phyloP scores from a whole-genome alignment of 2,113 vertebrate genomes.

The Sitta europaea region DNA sequence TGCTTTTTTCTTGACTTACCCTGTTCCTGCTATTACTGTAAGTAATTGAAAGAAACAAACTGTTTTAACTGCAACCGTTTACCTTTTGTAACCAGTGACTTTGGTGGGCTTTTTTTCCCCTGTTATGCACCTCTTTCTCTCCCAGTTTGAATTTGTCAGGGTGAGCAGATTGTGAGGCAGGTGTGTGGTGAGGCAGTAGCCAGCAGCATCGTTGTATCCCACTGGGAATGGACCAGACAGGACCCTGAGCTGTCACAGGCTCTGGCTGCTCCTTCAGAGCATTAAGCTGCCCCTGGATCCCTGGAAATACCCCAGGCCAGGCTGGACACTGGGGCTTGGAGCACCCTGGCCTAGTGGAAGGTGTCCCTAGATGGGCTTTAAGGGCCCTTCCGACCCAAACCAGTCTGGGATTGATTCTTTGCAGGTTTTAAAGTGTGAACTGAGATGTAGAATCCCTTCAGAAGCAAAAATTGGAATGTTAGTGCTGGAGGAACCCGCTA shows the following conservation, averaged over 20 bases:
- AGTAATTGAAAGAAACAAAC: constrained; percentile 37
- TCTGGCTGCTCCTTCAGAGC: neutral
- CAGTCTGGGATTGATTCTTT: neutral
- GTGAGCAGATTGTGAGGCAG: neutral
- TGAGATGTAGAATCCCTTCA: neutral
- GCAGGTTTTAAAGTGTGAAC: neutral
- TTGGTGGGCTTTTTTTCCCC: neutral
- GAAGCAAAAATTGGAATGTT: neutral
- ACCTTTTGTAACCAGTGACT: neutral
- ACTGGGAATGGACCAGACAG: neutral
- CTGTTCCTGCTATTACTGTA: constrained; percentile 37
- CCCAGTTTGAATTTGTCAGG: neutral
- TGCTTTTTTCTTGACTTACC: constrained; percentile 40
- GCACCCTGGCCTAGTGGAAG: accelerated
- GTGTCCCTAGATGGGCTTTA: neutral
- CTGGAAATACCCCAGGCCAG: neutral
- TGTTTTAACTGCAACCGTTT: neutral
- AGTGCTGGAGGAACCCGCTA: neutral
- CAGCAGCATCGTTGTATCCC: neutral
- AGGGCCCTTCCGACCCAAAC: neutral
- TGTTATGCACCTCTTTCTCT: neutral
- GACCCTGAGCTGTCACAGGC: neutral
- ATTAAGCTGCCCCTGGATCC: neutral
- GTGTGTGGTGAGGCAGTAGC: neutral
- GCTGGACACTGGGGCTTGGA: neutral